A percentile compares a stretch with the other conserved stretches of the same genome.
These are phyloP conservation scores for Trissonchulus sp. DNA, from an alignment of 2,888 invertebrate genomes.

Conservation along the genomic window DNA sequence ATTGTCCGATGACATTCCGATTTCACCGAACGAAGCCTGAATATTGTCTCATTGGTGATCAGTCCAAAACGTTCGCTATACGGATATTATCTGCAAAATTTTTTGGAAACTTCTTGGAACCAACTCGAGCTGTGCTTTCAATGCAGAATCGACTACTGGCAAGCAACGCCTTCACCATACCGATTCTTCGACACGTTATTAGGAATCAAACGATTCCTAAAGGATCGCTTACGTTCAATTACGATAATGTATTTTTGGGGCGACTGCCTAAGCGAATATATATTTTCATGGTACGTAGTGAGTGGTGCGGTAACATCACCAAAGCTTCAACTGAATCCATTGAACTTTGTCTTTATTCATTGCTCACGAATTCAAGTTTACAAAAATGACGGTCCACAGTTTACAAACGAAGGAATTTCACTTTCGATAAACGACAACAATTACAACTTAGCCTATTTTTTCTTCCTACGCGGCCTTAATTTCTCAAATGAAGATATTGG, in stretches of 20 bases:
- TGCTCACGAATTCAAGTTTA: neutral
- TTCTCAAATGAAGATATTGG: neutral
- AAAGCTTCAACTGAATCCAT: constrained; percentile 18
- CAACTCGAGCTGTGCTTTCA: neutral
- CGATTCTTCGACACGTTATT: constrained; percentile 10
- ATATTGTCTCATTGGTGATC: constrained; percentile 6
- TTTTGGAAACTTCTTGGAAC: constrained; percentile 9
- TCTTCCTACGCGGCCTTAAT: neutral
- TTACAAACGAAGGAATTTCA: constrained; percentile 5
- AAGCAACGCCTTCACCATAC: neutral
- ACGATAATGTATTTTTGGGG: too few relatives aligned
- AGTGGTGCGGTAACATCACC: too few relatives aligned
- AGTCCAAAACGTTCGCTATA: neutral
- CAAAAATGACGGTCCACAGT: neutral
- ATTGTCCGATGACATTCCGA: neutral
- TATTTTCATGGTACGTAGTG: constrained; percentile 16
- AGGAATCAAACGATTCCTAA: constrained; percentile 15
- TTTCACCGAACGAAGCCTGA: neutral
- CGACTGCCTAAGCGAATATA: constrained; percentile 16
- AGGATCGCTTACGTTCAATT: too few relatives aligned
- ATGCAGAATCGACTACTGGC: neutral
- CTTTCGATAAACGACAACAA: neutral
- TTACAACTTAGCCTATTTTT: neutral
- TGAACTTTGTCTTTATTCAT: constrained; percentile 1
- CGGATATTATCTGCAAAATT: neutral